Evolutionary conservation across 2,888 invertebrate species (phyloP).

Genomic region (Axea sp.): DNA sequence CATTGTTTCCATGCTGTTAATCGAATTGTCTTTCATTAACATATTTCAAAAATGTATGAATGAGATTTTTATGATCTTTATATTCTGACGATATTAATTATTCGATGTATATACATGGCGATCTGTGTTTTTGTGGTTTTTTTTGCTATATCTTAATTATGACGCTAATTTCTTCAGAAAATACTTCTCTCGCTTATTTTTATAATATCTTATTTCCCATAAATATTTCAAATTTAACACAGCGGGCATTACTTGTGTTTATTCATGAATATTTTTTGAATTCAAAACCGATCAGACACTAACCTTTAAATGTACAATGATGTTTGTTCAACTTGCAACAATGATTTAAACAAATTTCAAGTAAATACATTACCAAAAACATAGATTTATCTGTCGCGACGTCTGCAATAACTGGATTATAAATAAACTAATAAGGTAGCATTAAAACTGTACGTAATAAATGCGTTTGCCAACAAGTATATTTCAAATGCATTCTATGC

Average conservation of each 20-base stretch:
- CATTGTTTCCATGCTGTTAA: constrained; percentile 5
- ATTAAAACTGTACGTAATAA: constrained; percentile 30
- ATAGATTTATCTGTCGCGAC: neutral
- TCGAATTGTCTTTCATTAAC: too few relatives aligned
- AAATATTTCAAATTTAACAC: too few relatives aligned
- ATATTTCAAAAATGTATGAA: constrained; percentile 20
- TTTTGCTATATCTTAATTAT: constrained; percentile 3
- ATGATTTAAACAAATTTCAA: too few relatives aligned
- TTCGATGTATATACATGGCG: neutral
- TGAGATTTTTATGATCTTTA: constrained; percentile 21
- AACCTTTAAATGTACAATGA: too few relatives aligned
- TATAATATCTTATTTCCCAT: too few relatives aligned
- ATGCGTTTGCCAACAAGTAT: constrained; percentile 32
- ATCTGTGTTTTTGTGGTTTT: neutral
- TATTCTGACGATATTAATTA: constrained; percentile 4
- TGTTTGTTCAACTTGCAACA: too few relatives aligned
- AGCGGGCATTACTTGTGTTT: too few relatives aligned
- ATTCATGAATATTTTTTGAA: too few relatives aligned
- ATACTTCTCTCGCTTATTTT: neutral
- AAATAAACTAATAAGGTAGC: constrained; percentile 33
- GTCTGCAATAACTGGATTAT: constrained; percentile 24
- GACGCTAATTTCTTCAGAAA: neutral
- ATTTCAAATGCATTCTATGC: constrained; percentile 30
- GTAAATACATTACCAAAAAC: too few relatives aligned
- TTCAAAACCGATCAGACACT: too few relatives aligned